Evolutionary conservation across 2,113 vertebrate genomes (phyloP).

Genomic region (Trochalopteron elliotii): DNA sequence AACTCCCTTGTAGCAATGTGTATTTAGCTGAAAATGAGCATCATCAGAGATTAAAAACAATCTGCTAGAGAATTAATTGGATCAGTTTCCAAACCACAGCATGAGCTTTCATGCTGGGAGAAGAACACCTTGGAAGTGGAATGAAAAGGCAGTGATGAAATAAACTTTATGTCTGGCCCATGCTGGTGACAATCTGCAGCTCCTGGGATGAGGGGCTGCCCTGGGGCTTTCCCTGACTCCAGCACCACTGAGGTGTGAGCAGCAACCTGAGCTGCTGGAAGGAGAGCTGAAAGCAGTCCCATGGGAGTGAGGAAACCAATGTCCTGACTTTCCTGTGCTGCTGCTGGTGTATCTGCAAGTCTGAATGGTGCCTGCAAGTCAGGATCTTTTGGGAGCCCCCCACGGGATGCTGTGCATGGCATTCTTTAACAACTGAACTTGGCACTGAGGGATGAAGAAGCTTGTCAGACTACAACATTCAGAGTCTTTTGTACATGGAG

Average conservation of each 20-base stretch:
- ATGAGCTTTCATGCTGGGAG: background rate
- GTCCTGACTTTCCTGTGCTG: background rate
- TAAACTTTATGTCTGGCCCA: fast-evolving
- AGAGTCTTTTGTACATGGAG: background rate
- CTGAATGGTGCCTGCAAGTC: fast-evolving
- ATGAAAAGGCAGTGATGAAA: background rate
- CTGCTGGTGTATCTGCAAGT: background rate
- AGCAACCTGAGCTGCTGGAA: background rate
- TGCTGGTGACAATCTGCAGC: background rate
- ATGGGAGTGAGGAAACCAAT: fast-evolving
- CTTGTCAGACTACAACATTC: background rate
- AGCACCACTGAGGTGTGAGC: background rate
- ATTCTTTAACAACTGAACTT: background rate
- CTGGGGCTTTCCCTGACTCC: background rate
- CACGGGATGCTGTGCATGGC: background rate
- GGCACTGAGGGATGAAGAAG: background rate
- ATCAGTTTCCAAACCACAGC: background rate
- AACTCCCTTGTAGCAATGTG: background rate
- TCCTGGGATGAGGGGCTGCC: background rate
- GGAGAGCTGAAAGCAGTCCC: background rate
- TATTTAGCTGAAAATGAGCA: background rate
- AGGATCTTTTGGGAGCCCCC: background rate
- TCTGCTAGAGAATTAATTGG: background rate
- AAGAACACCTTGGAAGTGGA: background rate
- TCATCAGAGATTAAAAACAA: background rate